These are phyloP conservation scores for Drosophila ustulata DNA, from an alignment of 2,888 invertebrate species.

Conservation along the genomic window DNA sequence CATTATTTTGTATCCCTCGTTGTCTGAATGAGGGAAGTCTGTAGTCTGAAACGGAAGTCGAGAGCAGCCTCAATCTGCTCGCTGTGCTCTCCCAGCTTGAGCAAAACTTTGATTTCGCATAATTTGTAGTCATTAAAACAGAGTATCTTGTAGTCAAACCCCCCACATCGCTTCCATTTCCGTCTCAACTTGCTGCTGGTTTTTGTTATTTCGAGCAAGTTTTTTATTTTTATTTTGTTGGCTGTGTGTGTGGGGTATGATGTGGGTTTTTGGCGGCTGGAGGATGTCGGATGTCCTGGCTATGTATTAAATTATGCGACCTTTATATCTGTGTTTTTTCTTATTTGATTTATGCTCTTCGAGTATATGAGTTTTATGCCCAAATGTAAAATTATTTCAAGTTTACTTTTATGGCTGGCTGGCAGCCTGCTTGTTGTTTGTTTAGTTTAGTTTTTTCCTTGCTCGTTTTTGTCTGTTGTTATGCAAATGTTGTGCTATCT, in stretches of 20 bases:
- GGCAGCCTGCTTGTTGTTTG: constrained; percentile 7
- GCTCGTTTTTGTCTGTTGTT: constrained; percentile 19
- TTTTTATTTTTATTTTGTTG: constrained; percentile 8
- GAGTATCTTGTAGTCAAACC: constrained; percentile 2
- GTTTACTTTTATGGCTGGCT: constrained; percentile 47
- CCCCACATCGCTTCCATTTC: neutral
- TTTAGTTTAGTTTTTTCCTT: constrained; percentile 31
- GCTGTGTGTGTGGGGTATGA: constrained; percentile 1
- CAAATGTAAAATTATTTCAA: constrained; percentile 58
- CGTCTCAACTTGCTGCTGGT: neutral
- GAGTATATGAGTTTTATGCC: constrained; percentile 35
- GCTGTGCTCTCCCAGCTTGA: neutral
- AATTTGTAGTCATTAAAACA: neutral
- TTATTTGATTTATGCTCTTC: constrained; percentile 64
- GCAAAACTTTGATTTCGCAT: neutral
- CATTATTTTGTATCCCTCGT: neutral
- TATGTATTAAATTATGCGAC: constrained; percentile 58
- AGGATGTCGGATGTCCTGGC: constrained; percentile 8
- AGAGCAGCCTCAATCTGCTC: neutral
- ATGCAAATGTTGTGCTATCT: constrained; percentile 52
- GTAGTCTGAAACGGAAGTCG: neutral
- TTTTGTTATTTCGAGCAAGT: constrained; percentile 1
- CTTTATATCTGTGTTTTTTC: constrained; percentile 28
- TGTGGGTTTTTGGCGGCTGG: constrained; percentile 26
- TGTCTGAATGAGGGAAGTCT: neutral